Evolutionary conservation across 1,140 invertebrate genomes (phyloP), one percentile per base, ranked within the genome.

Genomic region (Papilio xuthus): DNA sequence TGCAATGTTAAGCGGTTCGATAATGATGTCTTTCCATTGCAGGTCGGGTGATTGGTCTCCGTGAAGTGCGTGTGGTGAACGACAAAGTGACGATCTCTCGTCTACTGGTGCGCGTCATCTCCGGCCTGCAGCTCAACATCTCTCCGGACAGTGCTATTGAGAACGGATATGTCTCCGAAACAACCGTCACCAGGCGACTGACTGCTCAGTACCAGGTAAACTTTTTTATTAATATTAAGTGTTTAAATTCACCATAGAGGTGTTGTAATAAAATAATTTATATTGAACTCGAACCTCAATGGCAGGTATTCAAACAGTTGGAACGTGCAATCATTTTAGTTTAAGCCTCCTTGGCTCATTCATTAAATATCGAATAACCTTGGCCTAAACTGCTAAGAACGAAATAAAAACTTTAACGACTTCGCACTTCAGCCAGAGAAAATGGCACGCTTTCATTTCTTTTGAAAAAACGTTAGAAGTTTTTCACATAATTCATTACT

Each of bases 141-240:
- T 97, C 96, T 12, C 97, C 98, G 0, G 97, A 98, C 83, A 96
- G 95, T 9, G 96, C 96, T 13, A 97, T 97, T 67, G 97, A 98
- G 83, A 98, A 98, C 89, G 97, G 97, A 79, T 98, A 98, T 83
- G 95, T 98, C 2, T 98, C 98, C 0, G 97, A 98, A 88, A 98
- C 98, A 0, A 97, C 97, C 2, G 97, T 97, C 20, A 98, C 96
- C 3, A 96, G 97, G 80, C 96, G 96, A 87, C 94, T 98, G 60
- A 99, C 98, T n/a, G 97, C 98, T 0, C 98, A 99, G 90, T 99
- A 99, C 94, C 98, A 99, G 96, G 98, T 98, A 86, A 60, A 8
- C 42, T 7, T 42, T 67, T 67, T 13, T 32, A 26, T 28, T 28
- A 15, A 28, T 13, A 67, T 67, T 28, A 28, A 67, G 1, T 53